Percentiles rank a stretch among this genome's conserved stretches.
Evolutionary conservation across 1,140 invertebrate genomes (phyloP).

Genomic region (Ericerus pela): DNA sequence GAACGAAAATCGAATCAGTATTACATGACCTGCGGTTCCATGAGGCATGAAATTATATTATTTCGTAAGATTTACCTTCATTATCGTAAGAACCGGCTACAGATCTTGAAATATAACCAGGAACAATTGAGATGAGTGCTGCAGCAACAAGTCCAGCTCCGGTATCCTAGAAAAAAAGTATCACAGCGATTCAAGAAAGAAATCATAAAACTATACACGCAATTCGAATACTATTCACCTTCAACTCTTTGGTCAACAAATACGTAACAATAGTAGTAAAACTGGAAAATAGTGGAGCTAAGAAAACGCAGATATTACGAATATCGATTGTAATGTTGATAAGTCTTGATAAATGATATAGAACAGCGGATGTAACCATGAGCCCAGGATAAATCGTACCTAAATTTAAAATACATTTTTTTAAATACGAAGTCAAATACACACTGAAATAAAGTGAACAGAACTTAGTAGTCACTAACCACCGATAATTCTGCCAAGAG

Average conservation of each 20-base stretch:
- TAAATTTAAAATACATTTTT: conserved; percentile 28
- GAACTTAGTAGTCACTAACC: conserved; percentile 38
- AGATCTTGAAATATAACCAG: conserved; percentile 91
- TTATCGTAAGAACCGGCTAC: conserved; percentile 97
- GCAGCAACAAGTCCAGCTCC: conserved; percentile 85
- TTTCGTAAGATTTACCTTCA: conserved; percentile 60
- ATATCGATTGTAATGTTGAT: conserved; percentile 92
- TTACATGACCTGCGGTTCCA: too few relatives aligned
- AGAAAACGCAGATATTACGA: conserved; percentile 92
- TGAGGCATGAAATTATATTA: too few relatives aligned
- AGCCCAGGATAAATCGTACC: conserved; percentile 94
- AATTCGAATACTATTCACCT: too few relatives aligned
- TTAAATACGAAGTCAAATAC: background rate
- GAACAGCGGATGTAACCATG: conserved; percentile 89
- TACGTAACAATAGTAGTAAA: conserved; percentile 93
- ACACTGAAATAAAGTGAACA: background rate
- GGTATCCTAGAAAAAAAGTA: conserved; percentile 47
- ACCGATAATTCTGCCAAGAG: conserved; percentile 89
- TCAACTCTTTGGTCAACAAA: conserved; percentile 86
- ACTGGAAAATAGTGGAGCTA: conserved; percentile 92
- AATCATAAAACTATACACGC: conserved; percentile 13
- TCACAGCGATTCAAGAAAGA: conserved; percentile 6
- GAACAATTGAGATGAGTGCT: conserved; percentile 89
- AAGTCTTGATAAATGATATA: conserved; percentile 77
- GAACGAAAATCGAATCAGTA: background rate